Evolutionary conservation across 2,797 vertebrate genomes (phyloP).

Genomic region (Lagocephalus sceleratus): DNA sequence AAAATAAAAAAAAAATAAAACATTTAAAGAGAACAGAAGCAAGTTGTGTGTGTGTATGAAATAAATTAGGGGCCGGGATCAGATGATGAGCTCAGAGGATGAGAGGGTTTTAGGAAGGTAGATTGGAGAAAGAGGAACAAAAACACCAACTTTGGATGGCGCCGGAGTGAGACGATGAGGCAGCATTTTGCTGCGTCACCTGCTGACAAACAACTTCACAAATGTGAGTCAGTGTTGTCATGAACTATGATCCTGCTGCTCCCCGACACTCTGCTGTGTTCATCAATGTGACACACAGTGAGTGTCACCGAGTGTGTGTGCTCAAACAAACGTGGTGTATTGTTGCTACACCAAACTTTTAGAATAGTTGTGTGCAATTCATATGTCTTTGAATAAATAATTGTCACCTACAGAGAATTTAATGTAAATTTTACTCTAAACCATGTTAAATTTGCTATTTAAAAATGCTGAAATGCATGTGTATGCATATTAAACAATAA

Average conservation of each 20-base stretch:
- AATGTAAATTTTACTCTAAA: no score
- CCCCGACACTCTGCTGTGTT: neutral
- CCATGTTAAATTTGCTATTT: no score
- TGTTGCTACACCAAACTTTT: no score
- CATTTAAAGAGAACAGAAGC: slow-evolving; percentile 30
- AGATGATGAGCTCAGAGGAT: slow-evolving; percentile 15
- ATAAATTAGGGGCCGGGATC: slow-evolving; percentile 12
- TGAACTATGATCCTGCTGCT: neutral
- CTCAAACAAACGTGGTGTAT: no score
- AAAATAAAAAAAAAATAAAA: no score
- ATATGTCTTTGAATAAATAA: no score
- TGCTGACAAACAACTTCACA: slow-evolving; percentile 35
- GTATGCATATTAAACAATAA: no score
- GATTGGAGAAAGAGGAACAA: slow-evolving; percentile 11
- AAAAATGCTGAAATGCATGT: no score
- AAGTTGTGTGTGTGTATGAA: slow-evolving; percentile 20
- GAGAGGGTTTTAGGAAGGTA: slow-evolving; percentile 2
- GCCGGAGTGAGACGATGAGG: slow-evolving; percentile 23
- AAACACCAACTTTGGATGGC: slow-evolving; percentile 26
- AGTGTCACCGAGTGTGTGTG: neutral
- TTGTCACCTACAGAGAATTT: no score
- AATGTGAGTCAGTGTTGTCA: neutral
- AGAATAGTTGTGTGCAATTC: no score
- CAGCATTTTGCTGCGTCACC: slow-evolving; percentile 23
- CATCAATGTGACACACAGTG: no score